Percentiles rank a stretch among this genome's conserved stretches.
Conservation (phyloP, 2,888 invertebrate species). For the Papilio elwesi region DNA sequence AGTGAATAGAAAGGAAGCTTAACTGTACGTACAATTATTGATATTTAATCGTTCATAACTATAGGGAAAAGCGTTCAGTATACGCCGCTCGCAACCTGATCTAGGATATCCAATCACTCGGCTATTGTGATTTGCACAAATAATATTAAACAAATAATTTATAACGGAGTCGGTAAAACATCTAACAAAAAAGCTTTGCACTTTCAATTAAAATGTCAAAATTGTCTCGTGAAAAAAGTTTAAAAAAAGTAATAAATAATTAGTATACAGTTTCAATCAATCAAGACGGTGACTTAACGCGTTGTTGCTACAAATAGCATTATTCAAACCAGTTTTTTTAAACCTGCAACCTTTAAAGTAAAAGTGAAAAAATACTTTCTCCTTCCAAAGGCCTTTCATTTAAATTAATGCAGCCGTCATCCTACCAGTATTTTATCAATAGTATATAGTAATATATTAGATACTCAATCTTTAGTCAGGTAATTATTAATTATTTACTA, state of each 20-base stretch:
- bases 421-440: not conserved
- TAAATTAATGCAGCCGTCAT: slow-evolving; percentile 32
- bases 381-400: slow-evolving; percentile 38
- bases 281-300: not conserved
- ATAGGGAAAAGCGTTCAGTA: not conserved
- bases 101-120: slow-evolving; percentile 7
- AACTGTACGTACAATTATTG: too few relatives aligned
- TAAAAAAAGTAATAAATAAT: slow-evolving; percentile 12
- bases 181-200: slow-evolving; percentile 1
- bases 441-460: not conserved
- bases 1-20: too few relatives aligned
- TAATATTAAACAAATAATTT: slow-evolving; percentile 1
- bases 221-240: too few relatives aligned
- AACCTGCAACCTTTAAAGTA: slow-evolving; percentile 19
- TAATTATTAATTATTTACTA: not conserved
- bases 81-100: not conserved
- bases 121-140: not conserved
- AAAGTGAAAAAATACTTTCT: slow-evolving; percentile 39
- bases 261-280: slow-evolving; percentile 16
- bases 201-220: slow-evolving; percentile 10
- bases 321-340: slow-evolving; percentile 29
- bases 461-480: not conserved
- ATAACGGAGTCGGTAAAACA: not conserved
- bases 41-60: not conserved
- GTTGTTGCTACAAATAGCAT: slow-evolving; percentile 14